Base-by-base conservation (phyloP, 2,113 vertebrate genomes). In the Lophura nycthemera region DNA sequence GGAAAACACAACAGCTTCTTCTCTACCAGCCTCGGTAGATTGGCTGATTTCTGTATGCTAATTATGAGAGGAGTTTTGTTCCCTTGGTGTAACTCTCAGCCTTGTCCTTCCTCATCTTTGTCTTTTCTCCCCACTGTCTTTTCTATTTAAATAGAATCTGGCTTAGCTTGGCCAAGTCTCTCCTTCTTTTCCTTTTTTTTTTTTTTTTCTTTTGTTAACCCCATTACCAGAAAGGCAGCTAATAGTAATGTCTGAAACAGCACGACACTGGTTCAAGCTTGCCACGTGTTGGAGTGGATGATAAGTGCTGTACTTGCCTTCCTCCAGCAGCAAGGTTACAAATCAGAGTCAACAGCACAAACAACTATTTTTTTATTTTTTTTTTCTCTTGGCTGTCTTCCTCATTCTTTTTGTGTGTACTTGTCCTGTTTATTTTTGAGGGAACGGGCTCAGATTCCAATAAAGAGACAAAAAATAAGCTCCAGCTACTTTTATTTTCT, bases 401-500 rank as follows among this genome's bases (percentile, higher is more conserved):
- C 59, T 21, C 47, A 32, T 13, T 89, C 16, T 27, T 19, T 94
- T 71, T 80, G 32, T 60, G 59, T 86, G 8, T 56, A 3, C 15
- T 81, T 90, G 36, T 80, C 38, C 25, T 78, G 19, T 56, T 64
- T 88, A 66, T 90, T 93, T 93, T 82, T 0, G 0, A 93, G 52
- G 64, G 45, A 90, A 21, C 10, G 60, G 57, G 57, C 38, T 75
- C 29, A 71, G 38, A 74, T 88, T 86, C 72, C 47, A 88, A 60
- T 81, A 91, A 94, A 92, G 13, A 74, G 47, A 83, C 30, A 92
- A 59, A 50, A 80, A 86, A 83, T 77, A 84, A 87, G 70, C 63
- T 72, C 15, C 52, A 93, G 61, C 40, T 91, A 81, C 64, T 77
- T 96, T 93, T 77, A 79, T 86, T 95, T 95, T 92, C 79, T 83